Conservation (phyloP, 2,888 invertebrate species). For the Leucophenga montana region DNA sequence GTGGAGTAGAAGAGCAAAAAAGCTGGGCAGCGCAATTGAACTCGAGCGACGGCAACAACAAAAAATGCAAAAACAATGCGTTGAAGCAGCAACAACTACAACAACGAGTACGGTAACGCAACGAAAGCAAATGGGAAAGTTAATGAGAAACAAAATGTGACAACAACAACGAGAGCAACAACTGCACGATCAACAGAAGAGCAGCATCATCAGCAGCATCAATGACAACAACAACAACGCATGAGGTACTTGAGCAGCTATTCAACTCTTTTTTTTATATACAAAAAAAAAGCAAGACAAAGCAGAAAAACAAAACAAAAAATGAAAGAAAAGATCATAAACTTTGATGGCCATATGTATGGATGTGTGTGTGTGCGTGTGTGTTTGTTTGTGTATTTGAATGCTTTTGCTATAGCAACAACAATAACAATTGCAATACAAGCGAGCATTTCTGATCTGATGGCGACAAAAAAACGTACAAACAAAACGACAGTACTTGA, state of each 20-base stretch:
- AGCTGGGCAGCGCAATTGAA: neutral
- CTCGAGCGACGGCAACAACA: slow-evolving; percentile 26
- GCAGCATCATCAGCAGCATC: slow-evolving; percentile 34
- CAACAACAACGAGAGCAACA: slow-evolving; percentile 34
- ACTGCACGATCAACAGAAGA: slow-evolving; percentile 6
- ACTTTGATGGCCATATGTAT: slow-evolving; percentile 1
- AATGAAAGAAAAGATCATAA: slow-evolving; percentile 2
- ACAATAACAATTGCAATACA: slow-evolving; percentile 52
- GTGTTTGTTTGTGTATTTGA: no score
- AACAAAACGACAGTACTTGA: slow-evolving; percentile 8
- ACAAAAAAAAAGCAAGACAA: neutral
- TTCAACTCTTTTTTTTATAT: slow-evolving; percentile 1
- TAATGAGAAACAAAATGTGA: slow-evolving; percentile 38
- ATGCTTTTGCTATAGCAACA: slow-evolving; percentile 20
- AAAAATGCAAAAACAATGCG: slow-evolving; percentile 55
- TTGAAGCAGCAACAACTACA: slow-evolving; percentile 35
- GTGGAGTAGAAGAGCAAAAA: neutral
- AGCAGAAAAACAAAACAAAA: neutral
- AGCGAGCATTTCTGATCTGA: slow-evolving; percentile 51
- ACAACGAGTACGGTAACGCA: slow-evolving; percentile 20
- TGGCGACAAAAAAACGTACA: neutral
- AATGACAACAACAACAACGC: slow-evolving; percentile 33
- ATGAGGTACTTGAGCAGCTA: slow-evolving; percentile 6
- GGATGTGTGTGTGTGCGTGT: no score
- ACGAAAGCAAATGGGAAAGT: slow-evolving; percentile 41